Evolutionary conservation across 2,888 invertebrate genomes (phyloP).

Genomic region (Drosophila pseudotalamancana): DNA sequence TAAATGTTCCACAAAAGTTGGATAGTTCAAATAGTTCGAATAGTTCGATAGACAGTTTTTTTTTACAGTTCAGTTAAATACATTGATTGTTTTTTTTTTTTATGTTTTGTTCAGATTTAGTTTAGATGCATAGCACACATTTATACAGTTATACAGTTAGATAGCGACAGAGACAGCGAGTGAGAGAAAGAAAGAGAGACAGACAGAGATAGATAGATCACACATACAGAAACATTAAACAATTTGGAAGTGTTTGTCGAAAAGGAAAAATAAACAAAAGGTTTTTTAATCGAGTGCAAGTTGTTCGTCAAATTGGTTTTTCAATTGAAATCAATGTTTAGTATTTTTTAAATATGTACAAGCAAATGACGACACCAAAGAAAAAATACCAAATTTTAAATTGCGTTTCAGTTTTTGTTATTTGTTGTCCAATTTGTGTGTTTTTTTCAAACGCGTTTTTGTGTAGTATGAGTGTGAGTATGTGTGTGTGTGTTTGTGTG

Average conservation of each 20-base stretch:
- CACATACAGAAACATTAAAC: conserved; percentile 69
- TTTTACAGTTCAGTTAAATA: conserved; percentile 45
- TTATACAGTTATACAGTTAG: conserved; percentile 73
- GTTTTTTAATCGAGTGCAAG: conserved; percentile 25
- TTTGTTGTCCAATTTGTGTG: conserved; percentile 41
- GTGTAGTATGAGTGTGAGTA: conserved; percentile 9
- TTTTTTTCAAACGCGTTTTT: conserved; percentile 68
- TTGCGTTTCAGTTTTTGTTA: conserved; percentile 23
- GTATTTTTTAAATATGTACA: conserved; percentile 25
- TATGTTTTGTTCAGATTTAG: conserved; percentile 35
- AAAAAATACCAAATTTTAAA: conserved; percentile 1
- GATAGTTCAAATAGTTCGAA: conserved; percentile 31
- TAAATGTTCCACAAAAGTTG: conserved; percentile 83
- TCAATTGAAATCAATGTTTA: conserved; percentile 12
- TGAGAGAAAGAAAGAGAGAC: conserved; percentile 70
- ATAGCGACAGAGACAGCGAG: conserved; percentile 64
- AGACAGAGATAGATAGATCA: conserved; percentile 65
- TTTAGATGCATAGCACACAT: conserved; percentile 64
- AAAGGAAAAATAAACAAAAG: neutral
- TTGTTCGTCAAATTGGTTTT: conserved; percentile 12
- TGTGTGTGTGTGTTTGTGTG: conserved; percentile 15
- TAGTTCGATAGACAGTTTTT: conserved; percentile 22
- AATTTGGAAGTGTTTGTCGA: conserved; percentile 21
- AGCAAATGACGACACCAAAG: conserved; percentile 25
- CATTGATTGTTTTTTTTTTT: conserved; percentile 16